Percentiles rank a stretch among this genome's conserved stretches.
Conservation (phyloP, 1,140 invertebrate species). For the Drosophila fuyamai region DNA sequence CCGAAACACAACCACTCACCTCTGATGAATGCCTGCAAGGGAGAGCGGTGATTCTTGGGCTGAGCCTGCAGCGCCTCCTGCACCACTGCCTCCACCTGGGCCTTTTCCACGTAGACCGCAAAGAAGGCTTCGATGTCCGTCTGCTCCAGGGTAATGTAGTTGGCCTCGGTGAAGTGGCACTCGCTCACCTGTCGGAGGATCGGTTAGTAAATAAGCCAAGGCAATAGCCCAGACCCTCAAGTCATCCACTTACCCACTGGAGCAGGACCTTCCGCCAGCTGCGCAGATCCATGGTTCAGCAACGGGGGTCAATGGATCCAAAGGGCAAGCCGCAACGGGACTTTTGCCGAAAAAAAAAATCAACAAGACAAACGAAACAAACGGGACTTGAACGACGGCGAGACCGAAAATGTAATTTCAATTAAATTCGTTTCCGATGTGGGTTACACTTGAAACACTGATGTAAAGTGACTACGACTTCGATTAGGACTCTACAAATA, state of each 20-base stretch:
- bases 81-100: constrained; percentile 17
- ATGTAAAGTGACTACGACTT: background rate
- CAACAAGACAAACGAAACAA: background rate
- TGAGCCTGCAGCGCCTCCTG: constrained; percentile 10
- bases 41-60: background rate
- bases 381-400: background rate
- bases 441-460: too few species aligned
- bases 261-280: constrained; percentile 69
- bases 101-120: constrained; percentile 34
- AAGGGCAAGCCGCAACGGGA: background rate
- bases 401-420: background rate
- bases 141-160: constrained; percentile 50
- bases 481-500: too few species aligned
- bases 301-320: background rate
- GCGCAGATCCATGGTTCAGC: constrained; percentile 52
- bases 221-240: too few species aligned
- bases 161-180: constrained; percentile 6
- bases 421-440: too few species aligned
- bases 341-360: background rate
- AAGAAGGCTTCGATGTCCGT: constrained; percentile 72
- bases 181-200: constrained; percentile 40
- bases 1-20: background rate
- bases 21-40: constrained; percentile 29
- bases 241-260: constrained; percentile 67
- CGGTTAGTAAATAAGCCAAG: background rate